Evolutionary conservation across 1,140 invertebrate genomes (phyloP).

Genomic region (Penaeus chinensis): DNA sequence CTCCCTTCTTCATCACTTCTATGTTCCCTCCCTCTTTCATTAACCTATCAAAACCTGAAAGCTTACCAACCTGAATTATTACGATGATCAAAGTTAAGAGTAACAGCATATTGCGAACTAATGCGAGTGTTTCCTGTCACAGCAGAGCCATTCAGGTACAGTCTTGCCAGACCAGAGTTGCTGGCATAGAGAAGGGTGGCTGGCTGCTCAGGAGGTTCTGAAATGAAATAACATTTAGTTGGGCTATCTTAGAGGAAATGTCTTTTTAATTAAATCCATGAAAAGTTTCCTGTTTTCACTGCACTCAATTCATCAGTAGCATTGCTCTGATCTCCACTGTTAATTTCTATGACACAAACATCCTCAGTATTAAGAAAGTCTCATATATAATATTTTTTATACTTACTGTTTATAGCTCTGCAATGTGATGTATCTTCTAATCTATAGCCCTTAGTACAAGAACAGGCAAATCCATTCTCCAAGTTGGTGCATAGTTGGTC

Average conservation of each 20-base stretch:
- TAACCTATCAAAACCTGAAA: not conserved
- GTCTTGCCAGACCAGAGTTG: conserved; percentile 70
- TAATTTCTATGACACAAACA: no score
- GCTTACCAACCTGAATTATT: conserved; percentile 70
- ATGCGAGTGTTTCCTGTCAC: conserved; percentile 68
- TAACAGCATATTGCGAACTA: conserved; percentile 61
- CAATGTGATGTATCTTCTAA: conserved; percentile 72
- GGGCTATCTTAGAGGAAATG: no score
- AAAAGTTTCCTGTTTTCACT: no score
- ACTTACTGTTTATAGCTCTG: conserved; percentile 78
- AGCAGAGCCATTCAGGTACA: conserved; percentile 71
- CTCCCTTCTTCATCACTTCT: no score
- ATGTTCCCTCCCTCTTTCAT: not conserved
- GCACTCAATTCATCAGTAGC: no score
- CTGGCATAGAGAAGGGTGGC: conserved; percentile 73
- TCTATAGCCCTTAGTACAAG: conserved; percentile 81
- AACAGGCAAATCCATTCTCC: conserved; percentile 78
- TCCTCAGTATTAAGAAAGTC: no score
- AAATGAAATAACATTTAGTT: conserved; percentile 48
- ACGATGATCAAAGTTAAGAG: conserved; percentile 69
- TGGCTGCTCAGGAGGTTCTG: conserved; percentile 71
- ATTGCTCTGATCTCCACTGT: no score
- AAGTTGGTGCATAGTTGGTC: conserved; percentile 83
- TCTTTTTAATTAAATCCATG: no score
- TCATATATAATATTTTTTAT: not conserved